Conservation (phyloP, 2,888 invertebrate genomes). For the Epinotia nisella region DNA sequence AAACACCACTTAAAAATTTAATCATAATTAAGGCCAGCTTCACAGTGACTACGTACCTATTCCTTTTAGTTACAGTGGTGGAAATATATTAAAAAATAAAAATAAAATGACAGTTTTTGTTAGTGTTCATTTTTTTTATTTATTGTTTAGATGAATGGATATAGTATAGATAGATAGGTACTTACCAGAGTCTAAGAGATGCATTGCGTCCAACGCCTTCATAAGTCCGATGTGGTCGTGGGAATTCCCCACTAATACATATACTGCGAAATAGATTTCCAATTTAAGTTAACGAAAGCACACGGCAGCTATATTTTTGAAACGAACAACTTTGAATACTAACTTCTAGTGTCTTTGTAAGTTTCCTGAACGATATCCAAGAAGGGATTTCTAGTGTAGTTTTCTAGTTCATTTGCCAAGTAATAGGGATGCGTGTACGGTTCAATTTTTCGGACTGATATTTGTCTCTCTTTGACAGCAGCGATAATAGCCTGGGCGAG, state of each 20-base stretch:
- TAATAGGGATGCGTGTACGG: slow-evolving; percentile 85
- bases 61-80: no score
- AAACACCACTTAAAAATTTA: neutral
- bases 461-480: slow-evolving; percentile 88
- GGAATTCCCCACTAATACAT: slow-evolving; percentile 94
- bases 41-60: neutral
- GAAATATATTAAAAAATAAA: no score
- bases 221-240: slow-evolving; percentile 96
- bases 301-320: neutral
- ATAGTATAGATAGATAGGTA: neutral
- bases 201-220: slow-evolving; percentile 92
- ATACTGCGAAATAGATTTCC: slow-evolving; percentile 87
- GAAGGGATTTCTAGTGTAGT: slow-evolving; percentile 94
- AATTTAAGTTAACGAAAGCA: slow-evolving; percentile 4
- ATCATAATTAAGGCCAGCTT: neutral
- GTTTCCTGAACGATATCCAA: slow-evolving; percentile 92
- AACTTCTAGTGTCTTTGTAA: slow-evolving; percentile 94
- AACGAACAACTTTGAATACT: slow-evolving; percentile 64
- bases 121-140: no score
- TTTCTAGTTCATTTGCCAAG: slow-evolving; percentile 86
- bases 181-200: slow-evolving; percentile 91
- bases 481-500: slow-evolving; percentile 91
- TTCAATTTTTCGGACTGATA: slow-evolving; percentile 86
- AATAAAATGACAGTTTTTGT: no score
- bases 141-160: neutral